phyloP scores from a whole-genome alignment of 2,888 invertebrate genomes.

The Aphodius sticticus region DNA sequence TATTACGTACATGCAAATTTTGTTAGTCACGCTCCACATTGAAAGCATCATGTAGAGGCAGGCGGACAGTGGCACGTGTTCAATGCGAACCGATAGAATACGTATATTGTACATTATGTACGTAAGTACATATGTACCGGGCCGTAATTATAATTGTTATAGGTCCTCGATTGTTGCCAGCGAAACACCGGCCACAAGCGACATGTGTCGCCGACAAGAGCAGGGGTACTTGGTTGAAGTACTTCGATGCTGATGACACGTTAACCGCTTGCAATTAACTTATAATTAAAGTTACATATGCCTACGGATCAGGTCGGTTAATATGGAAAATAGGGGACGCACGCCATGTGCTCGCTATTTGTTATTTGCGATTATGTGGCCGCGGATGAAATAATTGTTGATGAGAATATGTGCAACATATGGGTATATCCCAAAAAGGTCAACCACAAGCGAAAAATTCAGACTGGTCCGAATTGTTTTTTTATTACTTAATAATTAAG shows the following conservation, averaged over 20 bases:
- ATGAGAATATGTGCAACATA: too few species aligned
- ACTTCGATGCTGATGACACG: conserved; percentile 10
- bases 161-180: not conserved
- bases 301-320: not conserved
- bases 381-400: not conserved
- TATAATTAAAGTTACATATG: conserved; percentile 4
- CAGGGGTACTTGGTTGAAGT: not conserved
- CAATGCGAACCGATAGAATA: not conserved
- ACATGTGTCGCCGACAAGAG: not conserved
- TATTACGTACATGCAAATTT: not conserved
- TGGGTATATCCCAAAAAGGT: too few species aligned
- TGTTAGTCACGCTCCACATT: not conserved
- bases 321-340: not conserved
- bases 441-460: too few species aligned
- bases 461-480: too few species aligned
- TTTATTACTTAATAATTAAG: too few species aligned
- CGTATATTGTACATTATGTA: not conserved
- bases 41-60: not conserved
- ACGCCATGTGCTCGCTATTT: not conserved
- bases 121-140: not conserved
- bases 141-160: not conserved
- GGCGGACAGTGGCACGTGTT: not conserved
- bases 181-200: not conserved
- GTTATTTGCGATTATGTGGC: not conserved
- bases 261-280: conserved; percentile 4